A percentile compares a stretch with the other conserved stretches of the same genome.
Evolutionary conservation across 2,797 vertebrate species (phyloP).

Genomic region (Mycteria americana): DNA sequence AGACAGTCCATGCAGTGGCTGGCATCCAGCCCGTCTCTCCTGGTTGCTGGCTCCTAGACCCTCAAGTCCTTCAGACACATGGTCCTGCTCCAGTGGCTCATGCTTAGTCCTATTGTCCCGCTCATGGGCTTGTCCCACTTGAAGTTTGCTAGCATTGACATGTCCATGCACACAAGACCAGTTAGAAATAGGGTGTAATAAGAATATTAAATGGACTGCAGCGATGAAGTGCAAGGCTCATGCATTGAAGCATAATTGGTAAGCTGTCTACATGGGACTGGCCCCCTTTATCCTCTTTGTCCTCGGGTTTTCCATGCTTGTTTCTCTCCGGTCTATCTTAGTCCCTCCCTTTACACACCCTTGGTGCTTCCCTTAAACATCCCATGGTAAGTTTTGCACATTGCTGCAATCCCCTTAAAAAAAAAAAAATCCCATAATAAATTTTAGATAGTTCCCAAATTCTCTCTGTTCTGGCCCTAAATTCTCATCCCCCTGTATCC

Average conservation of each 20-base stretch:
- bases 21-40: background rate
- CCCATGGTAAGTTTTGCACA: background rate
- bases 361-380: background rate
- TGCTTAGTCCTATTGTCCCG: accelerated
- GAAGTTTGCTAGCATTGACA: background rate
- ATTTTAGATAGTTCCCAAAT: background rate
- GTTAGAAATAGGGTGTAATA: background rate
- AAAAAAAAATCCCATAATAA: background rate
- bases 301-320: background rate
- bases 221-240: background rate
- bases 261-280: background rate
- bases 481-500: background rate
- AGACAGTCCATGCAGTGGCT: accelerated
- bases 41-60: background rate
- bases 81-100: background rate
- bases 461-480: background rate
- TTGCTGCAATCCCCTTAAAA: background rate
- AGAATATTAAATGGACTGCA: no score
- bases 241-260: background rate
- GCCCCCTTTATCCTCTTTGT: background rate
- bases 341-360: background rate
- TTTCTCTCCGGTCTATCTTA: background rate
- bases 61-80: accelerated
- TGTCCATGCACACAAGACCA: accelerated
- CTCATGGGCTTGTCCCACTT: background rate